A percentile compares a stretch with the other conserved stretches of the same genome.
phyloP scores from a whole-genome alignment of 2,113 vertebrate genomes.

The Apteryx mantelli region DNA sequence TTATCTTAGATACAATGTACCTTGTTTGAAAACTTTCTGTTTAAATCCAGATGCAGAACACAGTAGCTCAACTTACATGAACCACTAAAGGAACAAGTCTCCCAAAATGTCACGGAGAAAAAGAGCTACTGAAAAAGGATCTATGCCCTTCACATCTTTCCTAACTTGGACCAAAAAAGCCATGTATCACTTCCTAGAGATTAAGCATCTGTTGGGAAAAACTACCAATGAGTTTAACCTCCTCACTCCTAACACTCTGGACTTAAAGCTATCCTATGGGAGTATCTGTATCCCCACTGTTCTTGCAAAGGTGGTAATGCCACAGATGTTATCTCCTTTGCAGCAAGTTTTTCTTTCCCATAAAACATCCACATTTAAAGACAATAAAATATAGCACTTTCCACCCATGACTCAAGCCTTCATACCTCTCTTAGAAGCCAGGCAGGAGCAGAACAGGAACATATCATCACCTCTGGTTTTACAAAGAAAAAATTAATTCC shows the following conservation, averaged over 20 bases:
- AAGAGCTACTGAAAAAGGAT: background rate
- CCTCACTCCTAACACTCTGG: background rate
- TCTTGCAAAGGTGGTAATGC: background rate
- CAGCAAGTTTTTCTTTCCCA: background rate
- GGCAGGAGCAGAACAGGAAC: background rate
- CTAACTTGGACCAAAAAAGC: background rate
- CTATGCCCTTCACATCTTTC: background rate
- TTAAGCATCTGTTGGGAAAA: background rate
- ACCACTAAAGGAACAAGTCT: background rate
- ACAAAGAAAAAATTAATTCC: background rate
- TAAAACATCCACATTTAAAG: background rate
- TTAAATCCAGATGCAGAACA: background rate
- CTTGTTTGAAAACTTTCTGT: background rate
- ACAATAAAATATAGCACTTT: background rate
- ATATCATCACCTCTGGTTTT: background rate
- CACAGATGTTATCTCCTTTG: background rate
- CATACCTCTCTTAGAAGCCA: background rate
- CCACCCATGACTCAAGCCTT: background rate
- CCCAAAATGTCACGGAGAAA: fast-evolving
- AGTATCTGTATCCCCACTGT: background rate
- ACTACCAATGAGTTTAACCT: background rate
- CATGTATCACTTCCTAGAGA: background rate
- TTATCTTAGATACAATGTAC: background rate
- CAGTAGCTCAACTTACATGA: background rate
- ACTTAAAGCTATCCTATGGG: background rate